These are phyloP conservation scores for Liposcelis brunnea DNA, from an alignment of 2,888 invertebrate species.

Conservation along the genomic window DNA sequence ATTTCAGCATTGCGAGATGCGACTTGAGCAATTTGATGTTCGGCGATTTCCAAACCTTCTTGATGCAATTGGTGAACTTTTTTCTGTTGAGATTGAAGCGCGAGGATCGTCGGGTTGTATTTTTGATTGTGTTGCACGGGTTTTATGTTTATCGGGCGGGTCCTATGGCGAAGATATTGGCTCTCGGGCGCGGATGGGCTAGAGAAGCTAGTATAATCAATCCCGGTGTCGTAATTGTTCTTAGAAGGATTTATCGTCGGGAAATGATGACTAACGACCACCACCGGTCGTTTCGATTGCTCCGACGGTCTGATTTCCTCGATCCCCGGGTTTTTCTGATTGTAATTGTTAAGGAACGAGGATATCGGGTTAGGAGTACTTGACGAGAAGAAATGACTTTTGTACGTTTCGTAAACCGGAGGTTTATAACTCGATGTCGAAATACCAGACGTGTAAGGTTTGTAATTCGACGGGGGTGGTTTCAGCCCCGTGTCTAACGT, in stretches of 20 bases:
- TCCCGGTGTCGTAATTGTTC: conserved; percentile 25
- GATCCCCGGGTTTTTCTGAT: background rate
- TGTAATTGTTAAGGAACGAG: conserved; percentile 22
- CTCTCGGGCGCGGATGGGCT: conserved; percentile 19
- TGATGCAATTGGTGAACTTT: conserved; percentile 6
- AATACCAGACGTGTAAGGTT: background rate
- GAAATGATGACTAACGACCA: conserved; percentile 23
- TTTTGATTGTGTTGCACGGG: conserved; percentile 16
- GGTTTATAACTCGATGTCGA: conserved; percentile 18
- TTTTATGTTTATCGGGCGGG: conserved; percentile 19
- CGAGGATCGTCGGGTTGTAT: conserved; percentile 4
- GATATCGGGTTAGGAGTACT: conserved; percentile 22
- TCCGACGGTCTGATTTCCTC: conserved; percentile 14
- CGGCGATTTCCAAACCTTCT: conserved; percentile 2
- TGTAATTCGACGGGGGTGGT: background rate
- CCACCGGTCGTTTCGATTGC: conserved; percentile 16
- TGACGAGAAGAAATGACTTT: conserved; percentile 18
- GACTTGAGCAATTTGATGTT: conserved; percentile 7
- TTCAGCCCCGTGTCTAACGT: conserved; percentile 4
- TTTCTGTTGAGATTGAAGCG: conserved; percentile 1
- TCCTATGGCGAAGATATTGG: conserved; percentile 8
- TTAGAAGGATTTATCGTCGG: conserved; percentile 22
- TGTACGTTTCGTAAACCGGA: conserved; percentile 1
- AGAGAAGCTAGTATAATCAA: background rate
- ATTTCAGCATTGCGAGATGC: conserved; percentile 5